A percentile compares a stretch with the other conserved stretches of the same genome.
These are phyloP conservation scores for Hippocampus comes DNA, from an alignment of 2,113 vertebrate genomes.

Conservation along the genomic window DNA sequence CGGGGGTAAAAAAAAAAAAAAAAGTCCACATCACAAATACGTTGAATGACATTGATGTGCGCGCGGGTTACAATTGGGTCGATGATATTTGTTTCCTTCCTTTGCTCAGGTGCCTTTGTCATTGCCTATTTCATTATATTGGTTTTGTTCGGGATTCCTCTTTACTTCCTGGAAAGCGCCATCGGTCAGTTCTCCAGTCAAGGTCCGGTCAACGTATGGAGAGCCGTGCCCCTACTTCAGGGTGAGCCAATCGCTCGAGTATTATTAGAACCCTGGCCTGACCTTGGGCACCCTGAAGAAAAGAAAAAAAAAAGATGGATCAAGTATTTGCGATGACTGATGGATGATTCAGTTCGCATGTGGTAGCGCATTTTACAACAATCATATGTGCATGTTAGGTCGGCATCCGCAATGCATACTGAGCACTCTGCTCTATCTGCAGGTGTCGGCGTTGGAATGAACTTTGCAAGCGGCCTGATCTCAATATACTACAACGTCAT, in stretches of 20 bases:
- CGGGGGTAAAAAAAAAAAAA: conserved; percentile 71
- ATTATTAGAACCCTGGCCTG: too few relatives aligned
- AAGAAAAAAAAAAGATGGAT: too few relatives aligned
- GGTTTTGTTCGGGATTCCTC: conserved; percentile 79
- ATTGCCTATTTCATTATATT: conserved; percentile 85
- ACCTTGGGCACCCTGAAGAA: too few relatives aligned
- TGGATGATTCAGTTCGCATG: too few relatives aligned
- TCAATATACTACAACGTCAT: conserved; percentile 91
- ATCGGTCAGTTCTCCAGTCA: conserved; percentile 86
- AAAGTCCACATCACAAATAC: background rate
- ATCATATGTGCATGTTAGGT: background rate
- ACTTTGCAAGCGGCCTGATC: conserved; percentile 81
- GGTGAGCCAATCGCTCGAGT: conserved; percentile 56
- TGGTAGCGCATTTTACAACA: too few relatives aligned
- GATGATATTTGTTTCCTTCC: background rate
- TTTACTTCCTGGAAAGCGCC: conserved; percentile 86
- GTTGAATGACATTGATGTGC: too few relatives aligned
- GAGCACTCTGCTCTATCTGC: conserved; percentile 11
- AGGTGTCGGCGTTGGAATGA: conserved; percentile 90
- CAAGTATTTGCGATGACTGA: too few relatives aligned
- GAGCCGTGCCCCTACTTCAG: conserved; percentile 81
- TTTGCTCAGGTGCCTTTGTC: conserved; percentile 81
- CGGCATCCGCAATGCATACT: background rate
- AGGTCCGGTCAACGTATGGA: conserved; percentile 84
- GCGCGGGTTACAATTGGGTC: background rate